These are phyloP conservation scores for Pachyuromys duprasi DNA, from an alignment of 2,797 vertebrate genomes.

Conservation along the genomic window DNA sequence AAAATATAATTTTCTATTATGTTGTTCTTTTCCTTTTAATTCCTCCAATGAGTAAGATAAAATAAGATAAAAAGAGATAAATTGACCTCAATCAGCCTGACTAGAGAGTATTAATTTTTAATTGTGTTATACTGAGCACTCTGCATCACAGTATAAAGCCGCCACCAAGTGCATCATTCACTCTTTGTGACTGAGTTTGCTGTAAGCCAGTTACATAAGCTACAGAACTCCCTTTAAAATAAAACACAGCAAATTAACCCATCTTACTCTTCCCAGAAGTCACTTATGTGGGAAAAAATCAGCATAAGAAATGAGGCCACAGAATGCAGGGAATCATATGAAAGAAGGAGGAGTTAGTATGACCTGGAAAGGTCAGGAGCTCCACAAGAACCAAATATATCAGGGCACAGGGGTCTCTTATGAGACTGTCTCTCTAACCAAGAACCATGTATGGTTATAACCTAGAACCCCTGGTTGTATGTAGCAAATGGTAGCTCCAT, in stretches of 20 bases:
- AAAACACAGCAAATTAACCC: not conserved
- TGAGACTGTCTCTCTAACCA: no score
- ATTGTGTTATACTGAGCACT: not conserved
- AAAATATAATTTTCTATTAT: slow-evolving; percentile 27
- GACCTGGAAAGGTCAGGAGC: no score
- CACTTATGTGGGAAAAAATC: not conserved
- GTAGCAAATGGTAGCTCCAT: no score
- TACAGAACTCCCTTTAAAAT: not conserved
- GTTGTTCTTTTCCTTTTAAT: not conserved
- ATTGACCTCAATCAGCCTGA: slow-evolving; percentile 42
- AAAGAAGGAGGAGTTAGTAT: no score
- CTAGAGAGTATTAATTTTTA: slow-evolving; percentile 28
- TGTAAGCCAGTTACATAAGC: not conserved
- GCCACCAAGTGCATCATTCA: not conserved
- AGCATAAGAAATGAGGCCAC: not conserved
- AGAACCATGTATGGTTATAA: no score
- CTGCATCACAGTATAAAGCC: not conserved
- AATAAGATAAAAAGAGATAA: not conserved
- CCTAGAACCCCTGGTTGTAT: no score
- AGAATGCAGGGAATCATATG: no score
- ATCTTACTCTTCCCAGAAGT: not conserved
- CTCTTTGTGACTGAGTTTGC: not conserved
- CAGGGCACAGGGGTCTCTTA: no score
- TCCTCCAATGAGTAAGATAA: not conserved
- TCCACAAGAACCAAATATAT: no score